These are phyloP conservation scores for Drosophila cardini DNA, from an alignment of 1,140 invertebrate species.

Conservation along the genomic window DNA sequence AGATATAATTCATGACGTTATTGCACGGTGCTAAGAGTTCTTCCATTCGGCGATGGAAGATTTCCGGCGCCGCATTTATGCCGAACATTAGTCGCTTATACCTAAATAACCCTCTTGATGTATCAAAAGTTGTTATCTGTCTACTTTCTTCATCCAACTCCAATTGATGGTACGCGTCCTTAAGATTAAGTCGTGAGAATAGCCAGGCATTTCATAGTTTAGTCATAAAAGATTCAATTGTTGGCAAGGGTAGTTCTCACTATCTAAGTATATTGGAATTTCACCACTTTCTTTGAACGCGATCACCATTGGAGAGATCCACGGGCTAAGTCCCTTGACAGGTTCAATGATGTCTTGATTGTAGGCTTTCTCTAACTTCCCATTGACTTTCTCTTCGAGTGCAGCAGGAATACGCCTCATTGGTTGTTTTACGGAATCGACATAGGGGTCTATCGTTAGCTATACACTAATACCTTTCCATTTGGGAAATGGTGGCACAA, in stretches of 20 bases:
- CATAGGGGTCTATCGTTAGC: too few relatives aligned
- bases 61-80: conserved; percentile 24
- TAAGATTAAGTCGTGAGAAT: background rate
- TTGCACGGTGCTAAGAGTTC: background rate
- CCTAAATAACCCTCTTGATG: conserved; percentile 1
- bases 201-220: background rate
- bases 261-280: background rate
- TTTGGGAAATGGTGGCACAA: too few relatives aligned
- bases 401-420: too few relatives aligned
- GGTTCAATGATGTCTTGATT: background rate
- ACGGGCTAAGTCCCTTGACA: background rate
- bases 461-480: too few relatives aligned
- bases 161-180: conserved; percentile 20
- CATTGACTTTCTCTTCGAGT: background rate
- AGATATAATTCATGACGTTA: background rate
- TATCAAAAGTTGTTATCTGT: conserved; percentile 8
- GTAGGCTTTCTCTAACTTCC: background rate
- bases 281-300: background rate
- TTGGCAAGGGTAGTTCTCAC: background rate
- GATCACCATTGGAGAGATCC: background rate
- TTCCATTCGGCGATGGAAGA: background rate
- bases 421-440: too few relatives aligned
- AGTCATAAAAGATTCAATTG: background rate
- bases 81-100: conserved; percentile 28
- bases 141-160: conserved; percentile 10